Evolutionary conservation across 1,140 invertebrate genomes (phyloP), one percentile per base, ranked within the genome.

Genomic region (Reticulitermes speratus): DNA sequence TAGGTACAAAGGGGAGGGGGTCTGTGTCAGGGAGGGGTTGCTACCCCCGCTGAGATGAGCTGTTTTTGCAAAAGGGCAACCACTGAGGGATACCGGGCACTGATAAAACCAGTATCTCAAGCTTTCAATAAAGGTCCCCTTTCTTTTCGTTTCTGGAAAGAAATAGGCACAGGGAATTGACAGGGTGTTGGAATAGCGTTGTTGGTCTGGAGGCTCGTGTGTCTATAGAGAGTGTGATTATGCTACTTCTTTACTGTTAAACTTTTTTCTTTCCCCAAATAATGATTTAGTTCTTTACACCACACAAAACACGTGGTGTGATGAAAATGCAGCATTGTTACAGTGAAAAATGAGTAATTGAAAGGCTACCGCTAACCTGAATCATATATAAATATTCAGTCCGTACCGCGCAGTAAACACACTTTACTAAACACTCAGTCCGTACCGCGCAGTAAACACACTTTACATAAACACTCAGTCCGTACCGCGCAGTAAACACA

Each of bases 41-140:
- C 14, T 75, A 75, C 65, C 65, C 65, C 65, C 14, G 65, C 65
- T 75, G 65, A 75, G 65, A 75, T 75, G 65, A 75, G 65, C 65
- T 75, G 65, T 75, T 75, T 75, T 75, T 75, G 65, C 65, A 75
- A 75, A 75, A 75, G 65, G 65, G n/a, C 65, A 75, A 75, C 65
- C 65, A 75, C 65, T 75, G 5, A 55, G 52, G 52, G 52, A 75
- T 30, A 75, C 14, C 6, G 65, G 65, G n/a, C 65, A 75, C 25
- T 14, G 65, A 75, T 75, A 75, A 75, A 75, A 75, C 65, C 65
- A 30, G 65, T 75, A 75, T 75, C 25, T 55, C 52, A 5, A 1
- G 16, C 19, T 12, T 55, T 75, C 65, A 75, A 65, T 75, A 75
- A 75, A 30, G 65, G n/a, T 25, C n/a, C 12, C 12, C 7, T 75